phyloP scores from a whole-genome alignment of 2,797 vertebrate species.

The Pangasius djambal region DNA sequence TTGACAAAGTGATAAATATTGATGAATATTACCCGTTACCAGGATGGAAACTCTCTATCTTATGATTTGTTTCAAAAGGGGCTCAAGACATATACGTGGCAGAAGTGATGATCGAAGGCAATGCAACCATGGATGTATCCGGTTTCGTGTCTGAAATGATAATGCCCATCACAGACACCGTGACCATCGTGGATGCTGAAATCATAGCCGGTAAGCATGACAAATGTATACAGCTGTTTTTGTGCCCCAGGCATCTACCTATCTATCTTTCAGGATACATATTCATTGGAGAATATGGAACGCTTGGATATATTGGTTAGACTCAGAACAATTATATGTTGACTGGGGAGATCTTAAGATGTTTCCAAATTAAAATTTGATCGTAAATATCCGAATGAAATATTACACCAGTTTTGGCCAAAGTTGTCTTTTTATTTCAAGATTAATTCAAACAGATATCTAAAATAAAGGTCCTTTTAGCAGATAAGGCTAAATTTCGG shows the following conservation, averaged over 20 bases:
- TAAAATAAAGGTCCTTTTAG: no score
- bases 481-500: no score
- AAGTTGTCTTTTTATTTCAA: not conserved
- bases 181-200: constrained; percentile 44
- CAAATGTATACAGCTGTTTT: not conserved
- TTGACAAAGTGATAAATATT: not conserved
- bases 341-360: not conserved
- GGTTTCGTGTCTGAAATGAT: constrained; percentile 21
- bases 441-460: not conserved
- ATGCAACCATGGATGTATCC: constrained; percentile 50
- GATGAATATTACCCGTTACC: not conserved
- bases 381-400: not conserved
- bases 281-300: not conserved
- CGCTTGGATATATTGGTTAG: not conserved
- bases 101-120: constrained; percentile 60
- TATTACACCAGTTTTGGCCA: not conserved
- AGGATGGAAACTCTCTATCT: not conserved
- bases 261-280: not conserved
- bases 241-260: not conserved
- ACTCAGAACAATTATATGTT: not conserved
- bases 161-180: not conserved
- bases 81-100: constrained; percentile 41
- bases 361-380: not conserved
- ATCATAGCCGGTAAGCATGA: constrained; percentile 47
- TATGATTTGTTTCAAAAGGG: constrained; percentile 16